Evolutionary conservation across 2,888 invertebrate species (phyloP), one percentile per base, ranked within the genome.

Genomic region (Aethes cnicana): DNA sequence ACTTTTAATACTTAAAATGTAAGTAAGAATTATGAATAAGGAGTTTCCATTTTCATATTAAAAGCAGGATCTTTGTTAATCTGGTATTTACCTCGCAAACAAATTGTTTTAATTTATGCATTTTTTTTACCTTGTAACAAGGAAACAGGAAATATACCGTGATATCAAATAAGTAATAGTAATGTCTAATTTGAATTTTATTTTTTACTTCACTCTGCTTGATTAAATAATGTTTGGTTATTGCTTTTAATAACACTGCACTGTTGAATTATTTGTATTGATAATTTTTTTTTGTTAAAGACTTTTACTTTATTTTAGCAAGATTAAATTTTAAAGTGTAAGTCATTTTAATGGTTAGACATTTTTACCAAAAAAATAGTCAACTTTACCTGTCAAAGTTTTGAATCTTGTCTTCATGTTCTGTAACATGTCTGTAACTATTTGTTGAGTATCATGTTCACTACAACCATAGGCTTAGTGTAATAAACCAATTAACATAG

Each of bases 281-380:
- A 76, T 74, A 68, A 72, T 69, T 68, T 77, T 78, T 69, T 75
- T 72, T 68, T 77, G 72, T 78, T 74, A 64, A 66, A 65, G 63
- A 65, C n/a, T n/a, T 75, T 72, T 66, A 59, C 62, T 63, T 66
- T 63, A 67, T 73, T 72, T 68, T 54, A 48, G 33, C 46, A 36
- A 25, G 32, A 48, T 56, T 41, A 53, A 58, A 53, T 68, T 68
- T 61, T 63, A 60, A 66, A 64, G 44, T 74, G 64, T 69, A 66
- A 57, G 64, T 74, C 68, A 64, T 66, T 60, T 65, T 47, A 55
- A 64, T 46, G 46, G 37, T 52, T 54, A 39, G 48, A 56, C 53
- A 47, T 50, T 56, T 81, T 85, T 86, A 85, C 84, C 83, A 81
- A 81, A 80, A 82, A n/a, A n/a, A n/a, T n/a, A 80, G 80, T 84